Percentiles rank a stretch among this genome's conserved stretches.
These are phyloP conservation scores for Venturia canescens DNA, from an alignment of 1,140 invertebrate genomes.

Conservation along the genomic window DNA sequence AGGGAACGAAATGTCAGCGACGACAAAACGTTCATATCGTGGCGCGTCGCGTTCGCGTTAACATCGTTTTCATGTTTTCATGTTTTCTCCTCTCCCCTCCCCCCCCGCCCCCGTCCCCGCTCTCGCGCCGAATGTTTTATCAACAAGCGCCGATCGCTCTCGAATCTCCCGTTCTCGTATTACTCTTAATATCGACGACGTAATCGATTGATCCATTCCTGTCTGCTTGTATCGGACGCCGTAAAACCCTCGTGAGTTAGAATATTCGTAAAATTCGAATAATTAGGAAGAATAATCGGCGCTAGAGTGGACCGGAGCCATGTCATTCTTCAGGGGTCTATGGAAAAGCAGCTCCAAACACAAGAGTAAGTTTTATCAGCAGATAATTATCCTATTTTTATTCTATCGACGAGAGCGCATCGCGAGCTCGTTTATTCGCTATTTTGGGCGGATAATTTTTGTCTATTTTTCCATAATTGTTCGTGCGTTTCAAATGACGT, in stretches of 20 bases:
- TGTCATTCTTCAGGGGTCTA: slow-evolving; percentile 81
- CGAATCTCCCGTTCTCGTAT: no score
- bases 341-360: slow-evolving; percentile 83
- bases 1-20: slow-evolving; percentile 29
- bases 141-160: not conserved
- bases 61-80: slow-evolving; percentile 33
- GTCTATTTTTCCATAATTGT: no score
- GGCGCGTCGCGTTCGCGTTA: slow-evolving; percentile 42
- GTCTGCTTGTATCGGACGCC: no score
- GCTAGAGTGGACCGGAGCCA: slow-evolving; percentile 52
- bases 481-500: no score
- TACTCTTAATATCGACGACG: no score
- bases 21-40: slow-evolving; percentile 50
- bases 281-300: not conserved
- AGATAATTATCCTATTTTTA: no score
- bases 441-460: no score
- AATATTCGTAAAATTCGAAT: not conserved
- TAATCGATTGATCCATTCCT: no score
- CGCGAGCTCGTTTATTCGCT: no score
- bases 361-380: slow-evolving; percentile 79
- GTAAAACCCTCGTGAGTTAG: no score
- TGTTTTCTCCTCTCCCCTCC: not conserved
- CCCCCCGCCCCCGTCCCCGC: not conserved
- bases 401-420: no score
- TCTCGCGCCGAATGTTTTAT: not conserved